Evolutionary conservation across 1,140 invertebrate species (phyloP), one percentile per base, ranked within the genome.

Genomic region (Drosophila mauritiana): DNA sequence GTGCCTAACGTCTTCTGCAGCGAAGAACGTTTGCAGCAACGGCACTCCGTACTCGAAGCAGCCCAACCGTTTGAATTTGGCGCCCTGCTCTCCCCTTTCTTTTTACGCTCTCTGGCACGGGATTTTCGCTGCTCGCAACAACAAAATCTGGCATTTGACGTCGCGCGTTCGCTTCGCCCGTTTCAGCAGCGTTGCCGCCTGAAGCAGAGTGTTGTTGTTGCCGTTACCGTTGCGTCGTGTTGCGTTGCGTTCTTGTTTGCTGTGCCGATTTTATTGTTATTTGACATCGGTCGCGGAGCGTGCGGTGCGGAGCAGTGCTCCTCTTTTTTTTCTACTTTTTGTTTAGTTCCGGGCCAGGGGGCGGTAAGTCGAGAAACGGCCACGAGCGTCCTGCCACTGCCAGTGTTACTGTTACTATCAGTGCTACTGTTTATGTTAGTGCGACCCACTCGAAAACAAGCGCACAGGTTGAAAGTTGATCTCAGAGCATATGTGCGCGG

Each of bases 401-500:
- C 31, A 7, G 2, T n/a, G 13, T 15, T 2, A 40, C 39, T n/a
- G n/a, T 7, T 4, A 39, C 12, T 39, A 22, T 17, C 17, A 17
- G 1, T 10, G 58, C 45, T 36, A 7, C 7, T n/a, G 13, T 15
- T 7, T 15, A 13, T n/a, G 39, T 7, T 4, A n/a, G 4, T 39
- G 11, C 54, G 20, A 40, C 22, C 55, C 25, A 20, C 27, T 17
- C 27, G 13, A 25, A 17, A 27, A 5, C 31, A 58, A 10, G 12
- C 25, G 4, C 39, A 48, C 34, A 65, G n/a, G 36, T 17, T 31
- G 46, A 65, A 68, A 68, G 64, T 68, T 61, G 46, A 42, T 59
- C 64, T 68, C 64, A 68, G 61, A 52, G 59, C 45, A 45, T 59
- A 11, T 64, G 61, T 45, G 61, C 49, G 59, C 36, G 46, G 63